These are phyloP conservation scores for Zophobas morio DNA, from an alignment of 1,140 invertebrate species.

Conservation along the genomic window DNA sequence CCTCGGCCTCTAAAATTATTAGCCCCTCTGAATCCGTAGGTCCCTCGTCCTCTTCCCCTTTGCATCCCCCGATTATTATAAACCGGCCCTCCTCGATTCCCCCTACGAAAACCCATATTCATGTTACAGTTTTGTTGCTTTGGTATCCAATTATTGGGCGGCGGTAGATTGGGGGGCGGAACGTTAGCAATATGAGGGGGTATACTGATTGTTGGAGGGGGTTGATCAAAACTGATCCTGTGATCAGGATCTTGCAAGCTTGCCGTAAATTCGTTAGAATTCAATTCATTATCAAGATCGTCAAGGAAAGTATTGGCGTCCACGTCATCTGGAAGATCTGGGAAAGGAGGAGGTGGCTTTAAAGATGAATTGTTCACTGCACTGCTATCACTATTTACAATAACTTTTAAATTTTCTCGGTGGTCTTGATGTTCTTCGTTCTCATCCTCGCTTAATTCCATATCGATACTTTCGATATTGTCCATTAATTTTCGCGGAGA, in stretches of 20 bases:
- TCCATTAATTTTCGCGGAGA: conserved; percentile 68
- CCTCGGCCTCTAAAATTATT: conserved; percentile 46
- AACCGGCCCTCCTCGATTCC: background rate
- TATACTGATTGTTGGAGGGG: background rate
- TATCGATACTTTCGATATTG: conserved; percentile 78
- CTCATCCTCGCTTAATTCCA: conserved; percentile 83
- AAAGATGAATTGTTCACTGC: conserved; percentile 40
- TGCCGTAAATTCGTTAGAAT: conserved; percentile 44
- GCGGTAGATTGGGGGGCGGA: background rate
- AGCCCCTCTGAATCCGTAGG: conserved; percentile 27
- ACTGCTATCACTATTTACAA: conserved; percentile 17
- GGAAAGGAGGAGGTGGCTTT: conserved; percentile 63
- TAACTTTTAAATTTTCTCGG: conserved; percentile 43
- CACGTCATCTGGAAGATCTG: conserved; percentile 61
- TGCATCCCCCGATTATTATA: background rate
- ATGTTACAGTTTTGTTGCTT: conserved; percentile 16
- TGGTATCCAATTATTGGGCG: background rate
- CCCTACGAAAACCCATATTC: conserved; percentile 19
- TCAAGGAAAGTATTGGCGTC: conserved; percentile 59
- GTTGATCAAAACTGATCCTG: background rate
- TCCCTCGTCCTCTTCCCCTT: conserved; percentile 14
- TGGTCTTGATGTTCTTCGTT: conserved; percentile 56
- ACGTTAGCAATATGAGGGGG: background rate
- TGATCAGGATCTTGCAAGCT: conserved; percentile 33
- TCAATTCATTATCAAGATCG: conserved; percentile 56